Evolutionary conservation across 2,797 vertebrate species (phyloP).

Genomic region (Lateolabrax maculatus): DNA sequence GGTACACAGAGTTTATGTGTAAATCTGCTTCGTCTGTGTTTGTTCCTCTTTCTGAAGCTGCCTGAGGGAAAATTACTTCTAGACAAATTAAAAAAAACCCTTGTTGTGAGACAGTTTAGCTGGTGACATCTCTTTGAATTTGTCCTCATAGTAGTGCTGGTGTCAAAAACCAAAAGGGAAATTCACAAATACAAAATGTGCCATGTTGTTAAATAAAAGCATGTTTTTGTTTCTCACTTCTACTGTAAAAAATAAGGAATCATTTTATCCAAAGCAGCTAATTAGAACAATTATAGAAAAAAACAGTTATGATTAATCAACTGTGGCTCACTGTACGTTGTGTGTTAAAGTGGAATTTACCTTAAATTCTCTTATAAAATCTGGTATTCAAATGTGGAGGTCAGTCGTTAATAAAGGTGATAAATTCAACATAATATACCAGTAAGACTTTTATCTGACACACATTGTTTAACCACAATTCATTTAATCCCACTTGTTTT

Average conservation of each 20-base stretch:
- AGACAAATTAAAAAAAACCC: neutral
- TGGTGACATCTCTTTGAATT: neutral
- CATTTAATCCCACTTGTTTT: no score
- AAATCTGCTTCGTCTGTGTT: neutral
- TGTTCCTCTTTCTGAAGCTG: neutral
- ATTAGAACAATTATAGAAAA: neutral
- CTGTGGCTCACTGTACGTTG: neutral
- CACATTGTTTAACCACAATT: no score
- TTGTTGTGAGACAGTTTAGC: neutral
- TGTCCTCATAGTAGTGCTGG: neutral
- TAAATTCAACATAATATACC: neutral
- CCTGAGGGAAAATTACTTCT: neutral
- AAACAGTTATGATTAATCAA: neutral
- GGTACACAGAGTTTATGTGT: constrained; percentile 73
- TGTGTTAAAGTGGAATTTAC: neutral
- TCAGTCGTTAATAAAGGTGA: neutral
- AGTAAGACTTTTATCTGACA: no score
- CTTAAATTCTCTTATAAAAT: neutral
- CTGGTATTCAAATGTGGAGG: neutral
- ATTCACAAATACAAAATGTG: neutral
- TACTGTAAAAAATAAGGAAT: neutral
- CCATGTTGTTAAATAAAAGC: neutral
- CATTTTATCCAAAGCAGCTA: neutral
- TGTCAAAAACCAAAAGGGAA: neutral
- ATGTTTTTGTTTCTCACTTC: neutral